phyloP scores from a whole-genome alignment of 1,140 invertebrate species.

The Conopomorpha cramerella region DNA sequence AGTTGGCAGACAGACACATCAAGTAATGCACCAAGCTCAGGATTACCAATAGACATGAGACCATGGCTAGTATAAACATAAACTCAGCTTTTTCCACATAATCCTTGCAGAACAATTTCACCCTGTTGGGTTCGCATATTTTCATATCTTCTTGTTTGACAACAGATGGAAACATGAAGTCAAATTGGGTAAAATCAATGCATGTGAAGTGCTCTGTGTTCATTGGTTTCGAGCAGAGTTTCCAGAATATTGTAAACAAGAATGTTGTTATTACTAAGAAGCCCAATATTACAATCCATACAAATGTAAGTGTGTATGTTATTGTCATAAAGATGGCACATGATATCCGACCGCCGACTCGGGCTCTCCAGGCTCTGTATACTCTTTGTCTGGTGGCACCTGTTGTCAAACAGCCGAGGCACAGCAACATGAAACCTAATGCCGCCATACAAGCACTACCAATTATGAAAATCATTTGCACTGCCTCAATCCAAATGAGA shows the following conservation, averaged over 20 bases:
- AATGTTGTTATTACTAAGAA: slow-evolving; percentile 83
- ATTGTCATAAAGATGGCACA: slow-evolving; percentile 93
- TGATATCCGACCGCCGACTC: slow-evolving; percentile 91
- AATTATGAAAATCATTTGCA: slow-evolving; percentile 91
- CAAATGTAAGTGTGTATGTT: slow-evolving; percentile 86
- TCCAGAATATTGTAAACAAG: slow-evolving; percentile 86
- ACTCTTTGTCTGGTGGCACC: slow-evolving; percentile 94
- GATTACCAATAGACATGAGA: slow-evolving; percentile 81
- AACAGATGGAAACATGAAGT: slow-evolving; percentile 82
- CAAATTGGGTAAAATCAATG: slow-evolving; percentile 89
- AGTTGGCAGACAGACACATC: slow-evolving; percentile 93
- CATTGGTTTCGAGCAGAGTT: slow-evolving; percentile 73
- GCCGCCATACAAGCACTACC: slow-evolving; percentile 92
- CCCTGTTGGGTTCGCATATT: slow-evolving; percentile 77
- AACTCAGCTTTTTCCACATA: slow-evolving; percentile 88
- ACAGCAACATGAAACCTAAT: slow-evolving; percentile 90
- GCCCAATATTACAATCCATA: slow-evolving; percentile 83
- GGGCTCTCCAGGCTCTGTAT: slow-evolving; percentile 88
- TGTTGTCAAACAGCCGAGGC: slow-evolving; percentile 92
- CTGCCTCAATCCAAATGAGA: slow-evolving; percentile 82
- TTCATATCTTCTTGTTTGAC: slow-evolving; percentile 80
- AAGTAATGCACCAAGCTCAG: slow-evolving; percentile 91
- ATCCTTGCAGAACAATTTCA: slow-evolving; percentile 90
- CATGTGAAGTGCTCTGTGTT: slow-evolving; percentile 71
- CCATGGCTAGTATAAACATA: slow-evolving; percentile 87